Conservation (phyloP, 2,888 invertebrate genomes). For the Plebejus anna region DNA sequence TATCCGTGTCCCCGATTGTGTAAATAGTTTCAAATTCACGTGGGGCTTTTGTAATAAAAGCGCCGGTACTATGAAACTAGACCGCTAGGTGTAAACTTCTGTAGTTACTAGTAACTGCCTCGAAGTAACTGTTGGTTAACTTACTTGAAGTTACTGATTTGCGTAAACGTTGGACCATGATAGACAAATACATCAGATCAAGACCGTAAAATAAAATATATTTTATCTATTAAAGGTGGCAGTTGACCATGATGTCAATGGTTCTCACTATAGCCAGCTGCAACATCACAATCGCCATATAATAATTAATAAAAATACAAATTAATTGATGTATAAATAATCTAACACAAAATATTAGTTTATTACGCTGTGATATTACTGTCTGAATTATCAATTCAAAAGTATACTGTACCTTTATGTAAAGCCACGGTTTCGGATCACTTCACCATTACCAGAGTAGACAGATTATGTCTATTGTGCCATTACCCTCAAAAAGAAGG, state of each 20-base stretch:
- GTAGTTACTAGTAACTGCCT: background rate
- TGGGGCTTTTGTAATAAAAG: background rate
- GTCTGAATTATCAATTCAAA: background rate
- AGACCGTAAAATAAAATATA: too few species aligned
- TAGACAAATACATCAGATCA: background rate
- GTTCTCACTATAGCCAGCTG: too few species aligned
- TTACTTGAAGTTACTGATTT: background rate
- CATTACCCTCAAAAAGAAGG: background rate
- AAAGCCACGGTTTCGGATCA: background rate
- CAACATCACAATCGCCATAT: too few species aligned
- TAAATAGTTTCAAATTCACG: slow-evolving; percentile 21
- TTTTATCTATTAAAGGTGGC: too few species aligned
- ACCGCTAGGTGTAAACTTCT: background rate
- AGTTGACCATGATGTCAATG: too few species aligned
- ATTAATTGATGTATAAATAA: too few species aligned
- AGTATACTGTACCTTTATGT: background rate
- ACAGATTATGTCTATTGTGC: too few species aligned
- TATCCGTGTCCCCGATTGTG: slow-evolving; percentile 17
- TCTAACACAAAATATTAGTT: too few species aligned
- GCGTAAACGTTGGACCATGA: too few species aligned
- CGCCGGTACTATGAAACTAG: background rate
- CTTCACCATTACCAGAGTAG: background rate
- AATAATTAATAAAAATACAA: too few species aligned
- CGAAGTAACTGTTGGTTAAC: background rate
- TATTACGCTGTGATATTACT: background rate